Base-by-base conservation (phyloP, 2,888 invertebrate species). In the Sesia apiformis region DNA sequence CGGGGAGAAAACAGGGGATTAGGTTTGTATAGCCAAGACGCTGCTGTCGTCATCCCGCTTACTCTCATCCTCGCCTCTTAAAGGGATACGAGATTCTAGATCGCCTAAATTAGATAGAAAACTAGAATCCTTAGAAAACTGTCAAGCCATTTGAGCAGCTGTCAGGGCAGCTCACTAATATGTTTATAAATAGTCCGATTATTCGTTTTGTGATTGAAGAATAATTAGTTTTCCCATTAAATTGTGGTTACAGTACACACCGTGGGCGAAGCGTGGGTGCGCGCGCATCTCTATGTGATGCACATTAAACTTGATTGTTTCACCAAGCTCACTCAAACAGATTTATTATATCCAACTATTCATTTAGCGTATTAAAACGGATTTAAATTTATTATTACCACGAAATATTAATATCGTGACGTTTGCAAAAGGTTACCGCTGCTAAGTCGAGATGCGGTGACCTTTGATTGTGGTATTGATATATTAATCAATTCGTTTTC, bases 31-130 rank as follows among this genome's bases (percentile, higher is more conserved):
- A 2, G 23, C 23, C 23, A 23, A 23, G 23, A 23, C 23, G 23
- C 23, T 23, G 23, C 23, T 39, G 3, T 76, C 74, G 42, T 86
- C 87, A 5, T 90, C 89, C 4, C 90, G 82, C 68, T 92, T 92
- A 69, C 92, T 92, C 63, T 91, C 91, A 60, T 91, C 91, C 64
- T 92, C 92, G 92, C 92, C 23, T 23, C 23, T 23, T 23, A 23
- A 23, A 23, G 23, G 23, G 23, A 23, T 23, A 23, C 23, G 23
- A 23, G 23, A 23, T 23, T 23, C 23, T 23, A 23, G 23, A 23
- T 23, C 23, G n/a, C n/a, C n/a, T n/a, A n/a, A n/a, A n/a, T n/a
- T n/a, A n/a, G n/a, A n/a, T n/a, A n/a, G n/a, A n/a, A n/a, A n/a
- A n/a, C n/a, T n/a, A n/a, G n/a, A n/a, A n/a, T n/a, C n/a, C n/a